phyloP scores from a whole-genome alignment of 2,888 invertebrate genomes.

The Cheiracanthium punctorium region DNA sequence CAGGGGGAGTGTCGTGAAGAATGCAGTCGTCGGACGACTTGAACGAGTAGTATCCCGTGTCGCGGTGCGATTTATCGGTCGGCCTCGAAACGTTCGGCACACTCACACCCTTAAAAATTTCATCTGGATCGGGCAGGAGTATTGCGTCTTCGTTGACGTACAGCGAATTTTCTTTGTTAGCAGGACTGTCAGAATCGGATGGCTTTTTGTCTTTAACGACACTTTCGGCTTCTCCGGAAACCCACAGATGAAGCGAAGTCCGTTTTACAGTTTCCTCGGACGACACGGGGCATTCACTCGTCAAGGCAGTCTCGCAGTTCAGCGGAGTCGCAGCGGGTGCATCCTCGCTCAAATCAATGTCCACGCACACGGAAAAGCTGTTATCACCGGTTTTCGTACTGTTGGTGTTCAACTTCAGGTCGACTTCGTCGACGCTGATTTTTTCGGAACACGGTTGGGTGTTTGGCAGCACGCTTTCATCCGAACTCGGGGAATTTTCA shows the following conservation, averaged over 20 bases:
- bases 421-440: neutral
- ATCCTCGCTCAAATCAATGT: constrained; percentile 32
- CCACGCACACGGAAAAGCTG: constrained; percentile 41
- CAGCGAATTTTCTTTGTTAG: neutral
- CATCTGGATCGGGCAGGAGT: neutral
- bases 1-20: constrained; percentile 21
- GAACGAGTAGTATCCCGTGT: constrained; percentile 71
- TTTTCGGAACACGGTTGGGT: neutral
- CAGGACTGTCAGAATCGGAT: neutral
- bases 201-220: neutral
- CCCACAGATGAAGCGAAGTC: constrained; percentile 23
- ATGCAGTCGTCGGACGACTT: constrained; percentile 71
- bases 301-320: neutral
- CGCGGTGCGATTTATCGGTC: constrained; percentile 43
- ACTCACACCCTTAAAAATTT: neutral
- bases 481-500: neutral
- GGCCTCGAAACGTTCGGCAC: neutral
- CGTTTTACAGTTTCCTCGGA: neutral
- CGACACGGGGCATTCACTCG: neutral
- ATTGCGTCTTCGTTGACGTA: neutral
- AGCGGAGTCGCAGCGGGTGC: neutral
- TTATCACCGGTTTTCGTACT: neutral
- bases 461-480: neutral
- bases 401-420: neutral
- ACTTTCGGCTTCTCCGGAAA: neutral